phyloP scores from a whole-genome alignment of 2,888 invertebrate species.

The Timema cristinae region DNA sequence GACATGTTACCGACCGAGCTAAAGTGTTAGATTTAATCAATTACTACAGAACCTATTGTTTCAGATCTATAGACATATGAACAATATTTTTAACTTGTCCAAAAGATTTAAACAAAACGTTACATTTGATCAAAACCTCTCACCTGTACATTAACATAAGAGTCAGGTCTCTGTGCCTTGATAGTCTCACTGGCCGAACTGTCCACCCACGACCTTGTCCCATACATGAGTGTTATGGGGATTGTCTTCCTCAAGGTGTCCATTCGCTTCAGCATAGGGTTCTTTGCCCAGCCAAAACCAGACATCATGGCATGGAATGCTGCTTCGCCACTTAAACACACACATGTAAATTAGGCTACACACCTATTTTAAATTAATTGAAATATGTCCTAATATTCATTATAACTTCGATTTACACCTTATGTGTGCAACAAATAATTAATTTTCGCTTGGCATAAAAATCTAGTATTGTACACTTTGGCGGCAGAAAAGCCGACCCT shows the following conservation, averaged over 20 bases:
- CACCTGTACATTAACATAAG: slow-evolving; percentile 78
- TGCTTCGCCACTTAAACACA: slow-evolving; percentile 70
- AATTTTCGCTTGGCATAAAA: too few relatives aligned
- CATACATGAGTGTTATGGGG: slow-evolving; percentile 87
- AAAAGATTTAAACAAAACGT: too few relatives aligned
- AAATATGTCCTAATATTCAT: too few relatives aligned
- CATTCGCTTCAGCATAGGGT: slow-evolving; percentile 85
- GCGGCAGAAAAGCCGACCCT: too few relatives aligned
- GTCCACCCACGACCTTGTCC: slow-evolving; percentile 93
- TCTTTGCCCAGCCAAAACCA: slow-evolving; percentile 92
- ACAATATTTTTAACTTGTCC: not conserved
- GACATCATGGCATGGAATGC: slow-evolving; percentile 88
- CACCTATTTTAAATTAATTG: too few relatives aligned
- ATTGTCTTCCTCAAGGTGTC: slow-evolving; percentile 62
- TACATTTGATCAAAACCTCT: slow-evolving; percentile 29
- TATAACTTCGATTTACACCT: too few relatives aligned
- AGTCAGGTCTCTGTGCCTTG: slow-evolving; percentile 59
- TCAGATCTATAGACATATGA: not conserved
- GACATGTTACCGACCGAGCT: too few relatives aligned
- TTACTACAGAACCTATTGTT: not conserved
- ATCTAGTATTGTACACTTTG: too few relatives aligned
- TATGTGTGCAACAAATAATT: too few relatives aligned
- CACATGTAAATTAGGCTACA: not conserved
- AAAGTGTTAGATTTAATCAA: too few relatives aligned
- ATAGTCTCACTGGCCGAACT: slow-evolving; percentile 76